A percentile compares a stretch with the other conserved stretches of the same genome.
Conservation (phyloP, 2,113 vertebrate genomes). For the Aegithalos caudatus region DNA sequence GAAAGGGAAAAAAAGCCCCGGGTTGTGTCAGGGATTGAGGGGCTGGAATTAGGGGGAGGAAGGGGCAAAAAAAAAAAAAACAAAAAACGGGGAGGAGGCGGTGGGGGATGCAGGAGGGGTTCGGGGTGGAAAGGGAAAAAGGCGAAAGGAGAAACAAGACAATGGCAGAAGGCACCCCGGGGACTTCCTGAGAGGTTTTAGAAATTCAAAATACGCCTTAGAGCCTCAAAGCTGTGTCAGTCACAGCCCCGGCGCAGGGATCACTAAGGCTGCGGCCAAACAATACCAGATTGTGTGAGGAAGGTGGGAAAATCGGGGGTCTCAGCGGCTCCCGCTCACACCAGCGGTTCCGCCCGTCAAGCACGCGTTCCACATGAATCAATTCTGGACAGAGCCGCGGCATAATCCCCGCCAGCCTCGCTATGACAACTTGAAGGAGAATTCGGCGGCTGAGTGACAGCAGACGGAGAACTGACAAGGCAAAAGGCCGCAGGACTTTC, state of each 20-base stretch:
- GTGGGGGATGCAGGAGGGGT: neutral
- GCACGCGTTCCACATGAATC: constrained; percentile 80
- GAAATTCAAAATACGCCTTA: constrained; percentile 71
- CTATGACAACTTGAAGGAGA: constrained; percentile 79
- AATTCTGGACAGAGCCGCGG: constrained; percentile 74
- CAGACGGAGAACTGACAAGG: constrained; percentile 62
- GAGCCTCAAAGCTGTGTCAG: constrained; percentile 56
- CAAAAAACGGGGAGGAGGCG: neutral
- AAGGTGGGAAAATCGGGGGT: constrained; percentile 72
- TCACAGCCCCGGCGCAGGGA: constrained; percentile 59
- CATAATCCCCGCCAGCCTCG: constrained; percentile 72
- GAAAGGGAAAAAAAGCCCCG: neutral
- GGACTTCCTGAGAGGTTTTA: constrained; percentile 75
- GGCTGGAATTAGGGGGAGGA: neutral
- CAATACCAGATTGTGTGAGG: constrained; percentile 74
- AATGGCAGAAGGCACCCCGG: constrained; percentile 68
- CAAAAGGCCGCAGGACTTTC: constrained; percentile 36
- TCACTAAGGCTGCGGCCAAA: constrained; percentile 56
- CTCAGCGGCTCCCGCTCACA: constrained; percentile 65
- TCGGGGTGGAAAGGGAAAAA: constrained; percentile 49
- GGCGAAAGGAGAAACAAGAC: constrained; percentile 60
- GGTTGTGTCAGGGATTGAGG: neutral
- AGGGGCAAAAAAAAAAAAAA: neutral
- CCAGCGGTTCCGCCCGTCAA: constrained; percentile 76
- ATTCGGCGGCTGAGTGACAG: constrained; percentile 71